These are phyloP conservation scores for Todiramphus saurophagus DNA, from an alignment of 2,113 vertebrate genomes.

Conservation along the genomic window DNA sequence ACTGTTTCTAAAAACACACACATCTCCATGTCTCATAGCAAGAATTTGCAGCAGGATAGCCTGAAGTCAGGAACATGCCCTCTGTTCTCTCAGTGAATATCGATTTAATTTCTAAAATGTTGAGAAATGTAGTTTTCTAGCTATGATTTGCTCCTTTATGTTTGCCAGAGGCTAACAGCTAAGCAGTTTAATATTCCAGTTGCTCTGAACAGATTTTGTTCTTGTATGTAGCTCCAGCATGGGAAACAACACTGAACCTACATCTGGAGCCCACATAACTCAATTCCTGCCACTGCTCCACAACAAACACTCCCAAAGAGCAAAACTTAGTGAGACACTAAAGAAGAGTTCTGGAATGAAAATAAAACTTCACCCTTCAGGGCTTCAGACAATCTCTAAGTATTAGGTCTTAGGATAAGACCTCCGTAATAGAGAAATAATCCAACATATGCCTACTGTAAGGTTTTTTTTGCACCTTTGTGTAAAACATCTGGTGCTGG, in stretches of 20 bases:
- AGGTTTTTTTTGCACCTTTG: conserved; percentile 14
- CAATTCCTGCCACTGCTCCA: background rate
- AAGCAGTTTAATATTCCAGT: conserved; percentile 4
- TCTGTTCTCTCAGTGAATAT: background rate
- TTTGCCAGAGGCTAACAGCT: background rate
- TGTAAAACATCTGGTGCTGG: conserved; percentile 40
- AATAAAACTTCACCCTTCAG: background rate
- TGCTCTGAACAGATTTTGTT: background rate
- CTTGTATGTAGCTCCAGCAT: background rate
- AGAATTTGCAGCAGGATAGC: background rate
- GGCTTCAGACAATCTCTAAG: background rate
- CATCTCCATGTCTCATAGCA: background rate
- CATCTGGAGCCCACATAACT: conserved; percentile 34
- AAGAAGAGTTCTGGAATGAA: conserved; percentile 10
- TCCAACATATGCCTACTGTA: conserved; percentile 32
- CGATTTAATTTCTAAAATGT: background rate
- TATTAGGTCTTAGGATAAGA: background rate
- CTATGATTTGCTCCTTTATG: background rate
- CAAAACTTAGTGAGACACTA: background rate
- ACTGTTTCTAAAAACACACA: background rate
- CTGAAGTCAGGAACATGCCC: background rate
- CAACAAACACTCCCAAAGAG: background rate
- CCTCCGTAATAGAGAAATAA: conserved; percentile 7
- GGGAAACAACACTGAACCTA: background rate
- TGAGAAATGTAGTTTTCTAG: conserved; percentile 13